Base-by-base conservation (phyloP, 2,797 vertebrate genomes). In the Thunnus albacares region DNA sequence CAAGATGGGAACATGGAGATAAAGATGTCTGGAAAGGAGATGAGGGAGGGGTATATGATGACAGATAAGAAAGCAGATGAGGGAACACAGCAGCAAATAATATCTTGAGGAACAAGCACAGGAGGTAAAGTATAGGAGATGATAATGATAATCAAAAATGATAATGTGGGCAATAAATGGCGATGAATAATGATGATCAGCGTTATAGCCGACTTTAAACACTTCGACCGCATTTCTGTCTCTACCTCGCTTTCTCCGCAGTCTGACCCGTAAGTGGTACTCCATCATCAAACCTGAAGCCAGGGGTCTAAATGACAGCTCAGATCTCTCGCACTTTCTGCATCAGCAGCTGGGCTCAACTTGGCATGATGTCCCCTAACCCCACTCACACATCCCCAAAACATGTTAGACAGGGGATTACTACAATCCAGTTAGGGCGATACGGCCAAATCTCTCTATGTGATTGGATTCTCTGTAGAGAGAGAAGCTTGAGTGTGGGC, bases 321-420 rank as follows among this genome's bases (percentile, higher is more conserved):
- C 68, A 88, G 85, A 92, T 87, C 83, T 80, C 75, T 81, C 80
- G 71, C 71, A 91, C 85, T 89, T 89, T 90, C 84, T 90, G 86
- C 86, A 88, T 91, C 87, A 91, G 90, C 93, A 92, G 84, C 80
- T 73, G 69, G 78, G 83, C 86, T 90, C 87, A 89, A 77, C 89
- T 89, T 90, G 87, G 90, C 93, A 93, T 88, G 87, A 87, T 91
- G 88, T 91, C 88, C 87, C 85, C 79, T 89, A 93, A 93, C 91
- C 90, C 91, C 69, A 81, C 92, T 92, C 92, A 87, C 92, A 93
- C 89, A 91, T 91, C 90, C 92, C 93, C 87, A 90, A 92, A 92
- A 91, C 90, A 93, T 94, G 93, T 93, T 86, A 92, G 90, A 93
- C 87, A 89, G 88, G 82, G 93, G 93, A 95, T 95, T 95, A 94